phyloP scores from a whole-genome alignment of 2,113 vertebrate genomes.

The Agelaius tricolor region DNA sequence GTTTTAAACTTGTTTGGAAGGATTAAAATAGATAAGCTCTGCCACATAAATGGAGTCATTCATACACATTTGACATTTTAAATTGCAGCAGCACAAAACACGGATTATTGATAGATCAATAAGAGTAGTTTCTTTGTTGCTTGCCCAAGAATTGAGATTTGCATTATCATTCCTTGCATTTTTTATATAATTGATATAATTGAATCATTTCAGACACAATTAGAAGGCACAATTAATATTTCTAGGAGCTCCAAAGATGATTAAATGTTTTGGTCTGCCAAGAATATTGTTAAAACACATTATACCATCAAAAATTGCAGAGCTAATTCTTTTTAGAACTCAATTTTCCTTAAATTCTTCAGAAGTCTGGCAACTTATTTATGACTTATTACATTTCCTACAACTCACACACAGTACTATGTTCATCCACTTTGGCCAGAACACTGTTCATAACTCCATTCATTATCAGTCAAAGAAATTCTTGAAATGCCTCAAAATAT shows the following conservation, averaged over 20 bases:
- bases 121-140: constrained; percentile 23
- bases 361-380: background rate
- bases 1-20: constrained; percentile 21
- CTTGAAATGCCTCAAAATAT: constrained; percentile 4
- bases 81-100: constrained; percentile 3
- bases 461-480: constrained; percentile 9
- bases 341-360: background rate
- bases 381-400: background rate
- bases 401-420: background rate
- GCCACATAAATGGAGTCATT: constrained; percentile 22
- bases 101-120: background rate
- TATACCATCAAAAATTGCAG: background rate
- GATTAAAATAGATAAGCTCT: constrained; percentile 1
- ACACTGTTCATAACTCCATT: background rate
- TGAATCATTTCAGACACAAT: background rate
- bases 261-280: background rate
- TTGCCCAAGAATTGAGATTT: background rate
- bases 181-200: background rate
- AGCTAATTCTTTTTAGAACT: background rate
- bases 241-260: background rate
- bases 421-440: background rate
- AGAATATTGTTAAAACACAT: background rate
- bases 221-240: background rate
- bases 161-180: background rate
- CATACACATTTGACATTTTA: constrained; percentile 39